Base-by-base conservation (phyloP, 2,113 vertebrate genomes). In the Ptilorrhoa leucosticta region DNA sequence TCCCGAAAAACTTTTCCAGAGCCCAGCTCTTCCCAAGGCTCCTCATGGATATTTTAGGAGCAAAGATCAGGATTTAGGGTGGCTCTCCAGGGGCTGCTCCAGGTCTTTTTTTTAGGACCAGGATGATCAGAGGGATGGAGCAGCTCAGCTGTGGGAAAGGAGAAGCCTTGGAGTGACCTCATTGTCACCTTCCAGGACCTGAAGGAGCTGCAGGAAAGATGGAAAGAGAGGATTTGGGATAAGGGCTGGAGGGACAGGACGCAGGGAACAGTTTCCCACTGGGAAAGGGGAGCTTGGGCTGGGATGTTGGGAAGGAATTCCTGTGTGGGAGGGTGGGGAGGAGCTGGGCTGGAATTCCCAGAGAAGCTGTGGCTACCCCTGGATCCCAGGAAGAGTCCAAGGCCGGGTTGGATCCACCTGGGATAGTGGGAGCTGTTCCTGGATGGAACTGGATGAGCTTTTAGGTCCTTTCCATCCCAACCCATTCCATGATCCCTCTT, bases 61-160 rank as follows among this genome's bases (percentile, higher is more conserved):
- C 30, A 70, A 65, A 77, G 18, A 17, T 27, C 39, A 19, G 65
- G 37, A 83, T 60, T 60, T 18, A 5, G 19, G 40, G 9, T 1
- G 24, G 44, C 7, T 48, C 11, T 4, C 14, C 35, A 40, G 11
- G 28, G 14, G 15, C 18, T 23, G 37, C 14, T 53, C 24, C 7
- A 0, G 37, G 21, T 0, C 2, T 19, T 45, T 22, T n/a, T 58
- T 60, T 53, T n/a, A 13, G 58, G 30, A 40, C 22, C 0, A 0
- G 47, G 30, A 64, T 42, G 30, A n/a, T 10, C 17, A 10, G 37
- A 42, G 47, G 14, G 58, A 40, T 30, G 54, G 15, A 60, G 44
- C 3, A 11, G 27, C 27, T 37, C 26, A 8, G 42, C 72, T 17
- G 13, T 15, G 24, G 24, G 24, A 27, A 8, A 56, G 8, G 19